phyloP scores from a whole-genome alignment of 2,797 vertebrate genomes.

The Siniperca undulata region DNA sequence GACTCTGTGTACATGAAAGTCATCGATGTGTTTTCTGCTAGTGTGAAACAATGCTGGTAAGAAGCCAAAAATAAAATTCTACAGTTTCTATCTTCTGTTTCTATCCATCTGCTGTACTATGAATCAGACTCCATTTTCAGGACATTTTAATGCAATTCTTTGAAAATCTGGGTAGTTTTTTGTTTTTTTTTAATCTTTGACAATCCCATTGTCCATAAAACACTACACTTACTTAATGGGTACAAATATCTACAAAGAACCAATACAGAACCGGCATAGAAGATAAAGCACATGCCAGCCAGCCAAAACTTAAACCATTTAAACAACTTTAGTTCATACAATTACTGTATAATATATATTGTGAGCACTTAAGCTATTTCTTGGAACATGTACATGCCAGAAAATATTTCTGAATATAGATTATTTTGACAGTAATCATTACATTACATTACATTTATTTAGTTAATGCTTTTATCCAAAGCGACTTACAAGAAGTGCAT shows the following conservation, averaged over 20 bases:
- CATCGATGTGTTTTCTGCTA: conserved; percentile 8
- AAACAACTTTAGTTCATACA: background rate
- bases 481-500: too few relatives aligned
- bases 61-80: conserved; percentile 2
- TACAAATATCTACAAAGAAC: background rate
- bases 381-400: background rate
- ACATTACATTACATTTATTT: too few relatives aligned
- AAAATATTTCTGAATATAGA: background rate
- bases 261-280: background rate
- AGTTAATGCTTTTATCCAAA: too few relatives aligned
- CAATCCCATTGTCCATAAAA: background rate
- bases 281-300: background rate
- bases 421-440: background rate
- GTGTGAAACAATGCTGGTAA: conserved; percentile 19
- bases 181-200: too few relatives aligned
- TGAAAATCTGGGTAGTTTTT: background rate
- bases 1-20: conserved; percentile 19
- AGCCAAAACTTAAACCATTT: background rate
- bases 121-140: background rate
- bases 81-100: background rate
- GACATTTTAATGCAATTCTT: background rate
- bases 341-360: background rate
- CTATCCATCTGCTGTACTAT: background rate
- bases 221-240: background rate
- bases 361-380: background rate